phyloP scores from a whole-genome alignment of 2,888 invertebrate species.

The Acrocyrtus sp. region DNA sequence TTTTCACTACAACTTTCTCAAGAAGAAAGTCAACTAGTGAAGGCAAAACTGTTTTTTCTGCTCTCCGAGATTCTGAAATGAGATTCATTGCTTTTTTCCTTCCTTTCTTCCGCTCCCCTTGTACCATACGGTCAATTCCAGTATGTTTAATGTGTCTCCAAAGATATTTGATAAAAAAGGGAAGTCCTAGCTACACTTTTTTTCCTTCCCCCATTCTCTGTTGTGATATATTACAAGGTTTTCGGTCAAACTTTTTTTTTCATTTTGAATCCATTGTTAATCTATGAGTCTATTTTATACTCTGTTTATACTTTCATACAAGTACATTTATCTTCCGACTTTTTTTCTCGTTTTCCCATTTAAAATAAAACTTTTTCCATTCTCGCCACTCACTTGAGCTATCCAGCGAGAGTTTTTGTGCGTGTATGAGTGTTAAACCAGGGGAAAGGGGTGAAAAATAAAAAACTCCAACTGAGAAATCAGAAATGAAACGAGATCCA shows the following conservation, averaged over 20 bases:
- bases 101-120: conserved; percentile 5
- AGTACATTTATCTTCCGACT: background rate
- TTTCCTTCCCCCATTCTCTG: too few relatives aligned
- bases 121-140: conserved; percentile 27
- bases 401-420: too few relatives aligned
- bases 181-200: too few relatives aligned
- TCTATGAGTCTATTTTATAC: conserved; percentile 7
- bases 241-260: conserved; percentile 23
- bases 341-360: too few relatives aligned
- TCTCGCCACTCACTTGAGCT: background rate
- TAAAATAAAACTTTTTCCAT: conserved; percentile 28
- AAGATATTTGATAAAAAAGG: conserved; percentile 30
- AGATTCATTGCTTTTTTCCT: conserved; percentile 31
- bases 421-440: too few relatives aligned
- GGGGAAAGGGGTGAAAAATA: conserved; percentile 11
- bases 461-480: too few relatives aligned
- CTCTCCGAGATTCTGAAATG: too few relatives aligned
- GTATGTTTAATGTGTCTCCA: conserved; percentile 35
- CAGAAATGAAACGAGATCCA: background rate
- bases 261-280: conserved; percentile 12
- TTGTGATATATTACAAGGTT: too few relatives aligned
- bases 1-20: too few relatives aligned
- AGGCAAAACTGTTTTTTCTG: too few relatives aligned
- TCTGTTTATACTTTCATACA: background rate
- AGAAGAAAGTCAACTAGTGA: too few relatives aligned